These are phyloP conservation scores for Oxycera nigricornis DNA, from an alignment of 2,888 invertebrate species.

Conservation along the genomic window DNA sequence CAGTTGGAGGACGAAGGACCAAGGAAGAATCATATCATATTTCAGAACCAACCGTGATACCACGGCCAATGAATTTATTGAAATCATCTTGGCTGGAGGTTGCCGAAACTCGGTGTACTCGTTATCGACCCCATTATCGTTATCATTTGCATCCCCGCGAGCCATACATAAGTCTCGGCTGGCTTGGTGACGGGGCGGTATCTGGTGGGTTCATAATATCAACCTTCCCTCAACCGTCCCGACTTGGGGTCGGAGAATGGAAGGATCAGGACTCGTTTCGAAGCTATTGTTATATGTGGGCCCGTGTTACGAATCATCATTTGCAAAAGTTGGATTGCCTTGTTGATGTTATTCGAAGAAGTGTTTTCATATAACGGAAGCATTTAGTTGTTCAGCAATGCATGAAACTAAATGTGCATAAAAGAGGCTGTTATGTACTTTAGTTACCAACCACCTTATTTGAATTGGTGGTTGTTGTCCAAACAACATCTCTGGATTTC, in stretches of 20 bases:
- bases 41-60: too few relatives aligned
- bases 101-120: not conserved
- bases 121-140: not conserved
- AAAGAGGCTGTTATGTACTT: too few relatives aligned
- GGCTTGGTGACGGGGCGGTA: not conserved
- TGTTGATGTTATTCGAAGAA: not conserved
- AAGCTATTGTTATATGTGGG: not conserved
- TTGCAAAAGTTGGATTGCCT: not conserved
- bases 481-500: too few relatives aligned
- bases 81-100: not conserved
- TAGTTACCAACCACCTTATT: too few relatives aligned
- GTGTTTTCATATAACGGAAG: not conserved
- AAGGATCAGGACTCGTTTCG: not conserved
- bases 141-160: not conserved
- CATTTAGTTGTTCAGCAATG: not conserved
- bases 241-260: not conserved
- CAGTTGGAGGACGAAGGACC: too few relatives aligned
- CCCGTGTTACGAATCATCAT: not conserved
- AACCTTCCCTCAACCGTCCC: not conserved
- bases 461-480: too few relatives aligned
- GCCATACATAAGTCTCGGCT: not conserved
- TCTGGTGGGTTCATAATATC: not conserved
- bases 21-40: too few relatives aligned
- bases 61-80: not conserved
- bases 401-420: slow-evolving; percentile 23